phyloP scores from a whole-genome alignment of 2,888 invertebrate genomes.

The Ectobius pallidus region DNA sequence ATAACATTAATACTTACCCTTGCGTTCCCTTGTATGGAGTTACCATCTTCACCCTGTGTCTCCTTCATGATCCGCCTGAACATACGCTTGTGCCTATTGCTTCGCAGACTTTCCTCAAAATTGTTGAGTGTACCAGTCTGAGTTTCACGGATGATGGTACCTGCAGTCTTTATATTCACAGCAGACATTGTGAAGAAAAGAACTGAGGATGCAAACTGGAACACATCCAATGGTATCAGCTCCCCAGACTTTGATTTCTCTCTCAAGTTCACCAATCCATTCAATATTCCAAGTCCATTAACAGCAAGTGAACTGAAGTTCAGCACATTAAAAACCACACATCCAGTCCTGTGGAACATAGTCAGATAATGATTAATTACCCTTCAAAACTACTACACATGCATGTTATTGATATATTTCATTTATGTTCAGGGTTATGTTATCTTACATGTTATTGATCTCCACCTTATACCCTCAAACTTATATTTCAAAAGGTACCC shows the following conservation, averaged over 20 bases:
- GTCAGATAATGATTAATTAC: background rate
- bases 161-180: slow-evolving; percentile 34
- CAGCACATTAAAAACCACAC: slow-evolving; percentile 2
- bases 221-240: slow-evolving; percentile 35
- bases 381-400: no score
- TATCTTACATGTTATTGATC: no score
- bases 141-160: slow-evolving; percentile 26
- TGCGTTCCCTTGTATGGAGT: slow-evolving; percentile 15
- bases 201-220: slow-evolving; percentile 39
- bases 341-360: slow-evolving; percentile 10
- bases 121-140: slow-evolving; percentile 26
- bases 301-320: slow-evolving; percentile 25
- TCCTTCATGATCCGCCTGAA: background rate
- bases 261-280: slow-evolving; percentile 10
- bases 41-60: background rate
- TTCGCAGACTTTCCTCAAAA: slow-evolving; percentile 7
- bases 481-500: no score
- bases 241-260: slow-evolving; percentile 16
- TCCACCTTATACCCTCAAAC: no score
- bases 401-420: no score
- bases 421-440: no score
- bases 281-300: slow-evolving; percentile 32
- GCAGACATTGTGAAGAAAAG: slow-evolving; percentile 37
- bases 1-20: background rate
- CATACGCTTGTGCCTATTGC: background rate